Evolutionary conservation across 2,113 vertebrate genomes (phyloP), one percentile per base, ranked within the genome.

Genomic region (Brachionichthys hirsutus): DNA sequence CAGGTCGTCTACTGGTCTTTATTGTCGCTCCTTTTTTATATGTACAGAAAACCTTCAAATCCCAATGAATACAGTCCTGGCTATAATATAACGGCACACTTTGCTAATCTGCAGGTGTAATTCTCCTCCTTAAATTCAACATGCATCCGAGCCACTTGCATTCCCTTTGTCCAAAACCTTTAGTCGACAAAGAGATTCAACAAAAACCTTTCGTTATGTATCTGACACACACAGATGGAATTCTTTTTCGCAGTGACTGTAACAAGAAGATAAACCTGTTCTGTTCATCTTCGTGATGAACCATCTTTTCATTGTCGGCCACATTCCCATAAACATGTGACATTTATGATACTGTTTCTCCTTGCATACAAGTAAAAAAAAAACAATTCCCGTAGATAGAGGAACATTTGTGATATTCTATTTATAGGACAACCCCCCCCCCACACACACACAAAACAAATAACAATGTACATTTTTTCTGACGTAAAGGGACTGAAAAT

Each of bases 121-220:
- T 49, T 64, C 3, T 72, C 45, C 40, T 45, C 11, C 20, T 35
- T 30, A 30, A 78, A 86, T 73, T 78, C 73, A 82, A 82, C 15
- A 1, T 53, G 4, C 12, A 9, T 42, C 34, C 54, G 42, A 78
- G 17, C 12, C 4, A 14, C 0, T 60, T 73, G 24, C 13, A 18
- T 64, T 17, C 6, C 15, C 20, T 54, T 51, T 49, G 12, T 40
- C 4, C 35, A 42, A 22, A 40, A 20, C 38, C 4, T 17, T 17
- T 6, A 34, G 2, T 13, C 22, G 30, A 24, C 49, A 55, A 62
- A 17, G 6, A 13, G 11, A 40, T 38, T 55, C 19, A 9, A 10
- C 15, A 24, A 36, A 22, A 40, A 1, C 24, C 8, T 30, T 30
- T 30, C 24, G 8, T 30, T 2, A 30, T 30, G 3, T 30, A 30